Percentiles rank a stretch among this genome's conserved stretches.
Conservation (phyloP, 2,888 invertebrate species). For the Sarcophaga carnaria region DNA sequence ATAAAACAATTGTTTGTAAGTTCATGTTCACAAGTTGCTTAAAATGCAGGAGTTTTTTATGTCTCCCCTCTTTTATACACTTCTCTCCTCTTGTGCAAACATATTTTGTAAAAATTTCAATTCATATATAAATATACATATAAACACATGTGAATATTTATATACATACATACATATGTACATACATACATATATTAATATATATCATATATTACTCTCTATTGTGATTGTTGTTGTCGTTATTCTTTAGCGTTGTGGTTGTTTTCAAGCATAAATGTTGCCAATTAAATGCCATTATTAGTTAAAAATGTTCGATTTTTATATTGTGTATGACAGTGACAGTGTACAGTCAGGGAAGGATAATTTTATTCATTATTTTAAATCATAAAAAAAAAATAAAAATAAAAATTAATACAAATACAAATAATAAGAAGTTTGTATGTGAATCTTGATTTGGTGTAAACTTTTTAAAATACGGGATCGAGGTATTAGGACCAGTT, state of each 20-base stretch:
- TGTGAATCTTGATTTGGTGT: too few species aligned
- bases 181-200: constrained; percentile 6
- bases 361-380: background rate
- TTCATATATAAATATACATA: constrained; percentile 34
- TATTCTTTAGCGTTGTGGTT: constrained; percentile 15
- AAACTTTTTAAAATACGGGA: too few species aligned
- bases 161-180: background rate
- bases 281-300: constrained; percentile 70
- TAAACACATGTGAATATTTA: background rate
- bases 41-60: constrained; percentile 63
- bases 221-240: constrained; percentile 31
- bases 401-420: too few species aligned
- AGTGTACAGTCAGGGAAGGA: too few species aligned
- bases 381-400: too few species aligned
- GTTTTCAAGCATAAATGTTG: constrained; percentile 68
- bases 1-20: constrained; percentile 68
- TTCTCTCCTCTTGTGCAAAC: background rate
- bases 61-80: background rate
- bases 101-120: background rate
- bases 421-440: too few species aligned
- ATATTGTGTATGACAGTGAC: constrained; percentile 2
- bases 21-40: constrained; percentile 69
- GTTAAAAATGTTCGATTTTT: constrained; percentile 61
- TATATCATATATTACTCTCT: constrained; percentile 64
- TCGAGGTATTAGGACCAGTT: too few species aligned